These are phyloP conservation scores for Aphrocallistes beatrix DNA, from an alignment of 37 sponge, comb jelly and placozoan genomes.

Conservation along the genomic window DNA sequence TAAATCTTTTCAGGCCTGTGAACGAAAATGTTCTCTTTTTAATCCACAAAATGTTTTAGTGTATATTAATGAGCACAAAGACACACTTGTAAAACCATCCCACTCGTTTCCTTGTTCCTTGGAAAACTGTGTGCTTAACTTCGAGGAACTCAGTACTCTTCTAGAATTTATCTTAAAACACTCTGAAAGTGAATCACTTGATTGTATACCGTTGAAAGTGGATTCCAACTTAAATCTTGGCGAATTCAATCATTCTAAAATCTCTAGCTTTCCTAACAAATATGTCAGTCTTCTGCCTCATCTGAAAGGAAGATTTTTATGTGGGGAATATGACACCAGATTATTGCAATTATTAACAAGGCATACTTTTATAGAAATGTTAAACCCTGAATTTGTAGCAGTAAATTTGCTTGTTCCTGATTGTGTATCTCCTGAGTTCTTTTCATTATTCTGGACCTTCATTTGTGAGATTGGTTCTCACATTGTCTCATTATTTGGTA, in stretches of 20 bases:
- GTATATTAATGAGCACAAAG: background rate
- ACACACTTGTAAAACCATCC: background rate
- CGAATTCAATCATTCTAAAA: background rate
- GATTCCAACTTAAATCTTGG: background rate
- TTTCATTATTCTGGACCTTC: background rate
- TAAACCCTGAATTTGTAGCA: background rate
- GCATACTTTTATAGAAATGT: background rate
- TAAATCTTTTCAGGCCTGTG: background rate
- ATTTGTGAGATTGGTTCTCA: background rate
- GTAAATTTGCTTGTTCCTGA: background rate
- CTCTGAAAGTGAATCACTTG: background rate
- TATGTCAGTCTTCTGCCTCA: background rate
- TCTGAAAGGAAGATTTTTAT: background rate
- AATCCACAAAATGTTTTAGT: background rate
- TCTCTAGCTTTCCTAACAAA: background rate
- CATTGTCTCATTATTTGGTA: background rate
- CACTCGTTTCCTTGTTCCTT: background rate
- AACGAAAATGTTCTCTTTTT: background rate
- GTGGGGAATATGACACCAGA: background rate
- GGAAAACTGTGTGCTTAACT: slow-evolving; percentile 9
- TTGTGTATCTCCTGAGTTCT: background rate
- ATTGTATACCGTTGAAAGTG: background rate
- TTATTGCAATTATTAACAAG: background rate
- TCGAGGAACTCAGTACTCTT: background rate
- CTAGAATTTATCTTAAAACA: background rate